Base-by-base conservation (phyloP, 2,113 vertebrate species). In the Oryzias javanicus region DNA sequence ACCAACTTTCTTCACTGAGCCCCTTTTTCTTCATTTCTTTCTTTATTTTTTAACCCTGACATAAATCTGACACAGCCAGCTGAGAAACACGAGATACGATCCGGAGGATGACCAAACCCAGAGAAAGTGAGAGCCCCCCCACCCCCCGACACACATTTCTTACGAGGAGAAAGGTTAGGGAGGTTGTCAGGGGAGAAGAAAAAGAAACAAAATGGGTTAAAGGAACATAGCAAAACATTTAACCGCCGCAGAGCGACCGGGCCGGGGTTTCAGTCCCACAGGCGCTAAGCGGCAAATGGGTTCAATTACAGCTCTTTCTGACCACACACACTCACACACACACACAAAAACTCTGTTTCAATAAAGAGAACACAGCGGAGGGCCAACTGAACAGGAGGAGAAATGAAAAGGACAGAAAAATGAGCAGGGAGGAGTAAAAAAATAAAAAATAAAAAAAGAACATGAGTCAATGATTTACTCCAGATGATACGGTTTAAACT, bases 281-380 rank as follows among this genome's bases (percentile, higher is more conserved):
- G 89, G 90, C 88, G 88, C 77, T 81, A 83, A 86, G 85, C 86
- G 67, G 88, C 88, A 90, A 92, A 91, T 92, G 90, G 89, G 90
- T 90, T 91, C 87, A 92, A 91, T 92, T 91, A 92, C 81, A 61
- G 78, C 82, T 78, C 82, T 84, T 55, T 55, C 74, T 71, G 84
- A 79, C 83, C 87, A 85, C 87, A 89, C 83, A 81, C 76, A 80
- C 82, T 16, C 65, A 59, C 49, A 55, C 82, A 84, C 77, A 86
- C 84, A 80, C 74, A 77, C 79, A 81, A 80, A 78, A 71, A 35
- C 35, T 35, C 35, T 35, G 35, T 35, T 90, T 89, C 78, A 88
- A 86, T 86, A 87, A 85, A 88, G 64, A 79, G 72, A 83, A 59
- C 64, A 57, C 75, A 61, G 52, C 60, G 72, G 75, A 79, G 71